A percentile compares a stretch with the other conserved stretches of the same genome.
Conservation (phyloP, 2,113 vertebrate genomes). For the Dasyurus viverrinus region DNA sequence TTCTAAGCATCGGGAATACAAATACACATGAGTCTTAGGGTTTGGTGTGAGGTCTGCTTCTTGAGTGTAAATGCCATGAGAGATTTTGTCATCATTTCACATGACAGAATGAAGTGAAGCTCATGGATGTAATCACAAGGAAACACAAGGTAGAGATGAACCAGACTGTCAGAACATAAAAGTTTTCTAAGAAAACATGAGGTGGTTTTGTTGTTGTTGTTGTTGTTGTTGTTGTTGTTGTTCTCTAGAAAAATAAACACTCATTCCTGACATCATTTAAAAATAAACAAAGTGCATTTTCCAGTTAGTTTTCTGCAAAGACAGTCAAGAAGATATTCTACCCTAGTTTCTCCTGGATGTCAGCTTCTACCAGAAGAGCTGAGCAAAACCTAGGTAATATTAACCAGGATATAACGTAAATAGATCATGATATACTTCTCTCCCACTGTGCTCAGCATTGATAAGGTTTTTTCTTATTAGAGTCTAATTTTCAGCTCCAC, state of each 20-base stretch:
- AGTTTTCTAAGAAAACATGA: constrained; percentile 33
- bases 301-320: constrained; percentile 1
- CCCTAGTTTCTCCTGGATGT: constrained; percentile 24
- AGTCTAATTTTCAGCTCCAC: constrained; percentile 55
- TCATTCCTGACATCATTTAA: neutral
- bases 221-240: neutral
- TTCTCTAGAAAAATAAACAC: constrained; percentile 8
- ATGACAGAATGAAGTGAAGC: neutral
- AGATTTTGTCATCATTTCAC: neutral
- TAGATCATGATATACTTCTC: constrained; percentile 38
- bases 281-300: constrained; percentile 2
- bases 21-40: neutral
- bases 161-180: neutral
- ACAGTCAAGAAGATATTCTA: constrained; percentile 52
- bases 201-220: neutral
- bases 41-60: neutral
- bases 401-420: neutral
- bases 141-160: constrained; percentile 20
- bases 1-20: neutral
- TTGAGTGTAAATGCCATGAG: neutral
- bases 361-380: constrained; percentile 37
- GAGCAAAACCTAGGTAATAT: neutral
- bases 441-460: constrained; percentile 12
- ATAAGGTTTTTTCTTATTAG: constrained; percentile 19
- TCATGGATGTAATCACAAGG: constrained; percentile 12